A percentile compares a stretch with the other conserved stretches of the same genome.
These are phyloP conservation scores for Panagrolaimus sp. DNA, from an alignment of 1,140 invertebrate genomes.

Conservation along the genomic window DNA sequence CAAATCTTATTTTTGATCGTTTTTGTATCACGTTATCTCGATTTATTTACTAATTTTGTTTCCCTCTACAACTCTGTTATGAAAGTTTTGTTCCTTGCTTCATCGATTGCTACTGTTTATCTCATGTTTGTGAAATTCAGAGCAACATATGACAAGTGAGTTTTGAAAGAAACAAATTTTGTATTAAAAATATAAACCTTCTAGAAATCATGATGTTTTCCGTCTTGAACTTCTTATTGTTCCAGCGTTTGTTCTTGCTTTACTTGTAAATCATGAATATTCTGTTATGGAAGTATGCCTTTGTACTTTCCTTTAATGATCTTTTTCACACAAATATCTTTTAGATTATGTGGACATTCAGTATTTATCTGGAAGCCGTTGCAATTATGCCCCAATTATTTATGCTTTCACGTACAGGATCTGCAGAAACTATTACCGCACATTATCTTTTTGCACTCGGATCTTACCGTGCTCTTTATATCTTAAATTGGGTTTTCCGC, in stretches of 20 bases:
- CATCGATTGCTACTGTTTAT: slow-evolving; percentile 84
- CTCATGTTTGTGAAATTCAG: slow-evolving; percentile 96
- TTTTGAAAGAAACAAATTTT: background rate
- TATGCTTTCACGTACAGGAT: slow-evolving; percentile 95
- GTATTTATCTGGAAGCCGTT: slow-evolving; percentile 97
- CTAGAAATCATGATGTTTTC: slow-evolving; percentile 63
- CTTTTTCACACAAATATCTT: slow-evolving; percentile 12
- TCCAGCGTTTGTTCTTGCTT: slow-evolving; percentile 76
- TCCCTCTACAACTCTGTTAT: slow-evolving; percentile 92
- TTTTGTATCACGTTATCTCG: slow-evolving; percentile 87
- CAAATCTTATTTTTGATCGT: slow-evolving; percentile 94
- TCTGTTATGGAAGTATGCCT: slow-evolving; percentile 76
- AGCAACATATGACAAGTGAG: slow-evolving; percentile 61
- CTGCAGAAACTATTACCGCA: slow-evolving; percentile 98
- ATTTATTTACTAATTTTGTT: slow-evolving; percentile 88
- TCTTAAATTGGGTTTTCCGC: slow-evolving; percentile 97
- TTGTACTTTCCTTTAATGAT: slow-evolving; percentile 21
- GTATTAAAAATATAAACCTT: slow-evolving; percentile 5
- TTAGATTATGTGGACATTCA: slow-evolving; percentile 94
- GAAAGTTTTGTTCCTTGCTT: slow-evolving; percentile 84
- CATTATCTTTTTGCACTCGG: slow-evolving; percentile 96
- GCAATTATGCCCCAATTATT: slow-evolving; percentile 97
- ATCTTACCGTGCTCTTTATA: slow-evolving; percentile 82
- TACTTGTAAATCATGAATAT: slow-evolving; percentile 92
- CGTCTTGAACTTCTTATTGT: slow-evolving; percentile 88